Evolutionary conservation across 2,113 vertebrate species (phyloP).

Genomic region (Datnioides undecimradiatus): DNA sequence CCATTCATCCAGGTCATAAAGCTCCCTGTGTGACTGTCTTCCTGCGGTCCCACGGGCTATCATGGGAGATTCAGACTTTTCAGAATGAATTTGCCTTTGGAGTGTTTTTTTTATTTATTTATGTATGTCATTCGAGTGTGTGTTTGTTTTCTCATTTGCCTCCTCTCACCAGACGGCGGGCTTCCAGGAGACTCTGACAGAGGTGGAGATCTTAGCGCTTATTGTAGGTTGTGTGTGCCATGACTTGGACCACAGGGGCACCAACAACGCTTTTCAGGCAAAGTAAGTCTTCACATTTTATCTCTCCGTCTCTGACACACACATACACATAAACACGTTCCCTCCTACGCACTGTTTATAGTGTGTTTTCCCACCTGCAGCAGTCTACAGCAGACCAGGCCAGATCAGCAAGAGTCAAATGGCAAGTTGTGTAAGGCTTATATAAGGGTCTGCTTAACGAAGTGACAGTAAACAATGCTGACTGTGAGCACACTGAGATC

Average conservation of each 20-base stretch:
- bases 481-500: slow-evolving; percentile 39
- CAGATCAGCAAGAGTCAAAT: slow-evolving; percentile 63
- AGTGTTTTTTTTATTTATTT: slow-evolving; percentile 41
- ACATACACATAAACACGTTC: background rate
- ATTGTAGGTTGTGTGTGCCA: slow-evolving; percentile 99
- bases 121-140: slow-evolving; percentile 38
- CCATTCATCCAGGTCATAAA: slow-evolving; percentile 65
- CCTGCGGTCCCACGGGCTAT: slow-evolving; percentile 64
- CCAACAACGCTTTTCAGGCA: slow-evolving; percentile 99
- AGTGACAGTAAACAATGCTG: slow-evolving; percentile 52
- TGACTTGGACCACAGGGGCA: slow-evolving; percentile 99
- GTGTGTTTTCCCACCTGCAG: slow-evolving; percentile 63
- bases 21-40: slow-evolving; percentile 50
- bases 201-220: slow-evolving; percentile 96
- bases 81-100: slow-evolving; percentile 39
- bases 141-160: slow-evolving; percentile 37
- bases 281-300: slow-evolving; percentile 88
- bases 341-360: slow-evolving; percentile 46
- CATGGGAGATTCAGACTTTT: slow-evolving; percentile 41
- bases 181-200: slow-evolving; percentile 96
- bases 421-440: slow-evolving; percentile 67
- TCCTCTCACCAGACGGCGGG: slow-evolving; percentile 87
- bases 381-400: slow-evolving; percentile 43
- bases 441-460: slow-evolving; percentile 59
- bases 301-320: background rate